phyloP scores from a whole-genome alignment of 2,888 invertebrate species.

The Phania funesta region DNA sequence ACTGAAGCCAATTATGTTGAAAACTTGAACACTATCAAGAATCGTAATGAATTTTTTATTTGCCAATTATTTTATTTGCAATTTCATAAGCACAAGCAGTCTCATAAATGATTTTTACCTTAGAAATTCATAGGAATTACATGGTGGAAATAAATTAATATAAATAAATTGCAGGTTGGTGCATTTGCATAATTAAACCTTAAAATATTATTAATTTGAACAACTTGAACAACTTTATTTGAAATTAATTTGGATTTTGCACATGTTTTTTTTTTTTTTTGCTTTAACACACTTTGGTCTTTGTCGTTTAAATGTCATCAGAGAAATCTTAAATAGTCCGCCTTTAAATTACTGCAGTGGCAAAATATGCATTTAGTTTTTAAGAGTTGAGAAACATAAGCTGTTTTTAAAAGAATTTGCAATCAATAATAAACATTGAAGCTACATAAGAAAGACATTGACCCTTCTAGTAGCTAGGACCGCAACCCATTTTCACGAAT shows the following conservation, averaged over 20 bases:
- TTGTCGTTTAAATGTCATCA: no score
- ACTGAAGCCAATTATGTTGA: constrained; percentile 57
- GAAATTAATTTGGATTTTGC: constrained; percentile 17
- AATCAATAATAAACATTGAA: no score
- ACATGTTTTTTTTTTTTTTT: neutral
- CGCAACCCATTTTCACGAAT: no score
- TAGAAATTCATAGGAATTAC: constrained; percentile 21
- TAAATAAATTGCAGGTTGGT: constrained; percentile 1
- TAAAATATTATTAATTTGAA: constrained; percentile 8
- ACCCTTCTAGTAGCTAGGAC: no score
- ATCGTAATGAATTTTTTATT: constrained; percentile 50
- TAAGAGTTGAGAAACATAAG: no score
- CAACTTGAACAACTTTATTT: constrained; percentile 31
- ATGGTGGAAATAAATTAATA: neutral
- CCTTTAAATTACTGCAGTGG: no score
- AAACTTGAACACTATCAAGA: constrained; percentile 40
- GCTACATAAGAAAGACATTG: no score
- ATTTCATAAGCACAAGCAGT: constrained; percentile 27
- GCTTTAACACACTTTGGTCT: no score
- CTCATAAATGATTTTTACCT: constrained; percentile 11
- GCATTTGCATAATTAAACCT: constrained; percentile 27
- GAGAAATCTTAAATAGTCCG: no score
- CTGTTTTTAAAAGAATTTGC: no score
- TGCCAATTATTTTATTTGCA: constrained; percentile 47
- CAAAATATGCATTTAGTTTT: no score